Evolutionary conservation across 2,113 vertebrate genomes (phyloP).

Genomic region (Gadus chalcogrammus): DNA sequence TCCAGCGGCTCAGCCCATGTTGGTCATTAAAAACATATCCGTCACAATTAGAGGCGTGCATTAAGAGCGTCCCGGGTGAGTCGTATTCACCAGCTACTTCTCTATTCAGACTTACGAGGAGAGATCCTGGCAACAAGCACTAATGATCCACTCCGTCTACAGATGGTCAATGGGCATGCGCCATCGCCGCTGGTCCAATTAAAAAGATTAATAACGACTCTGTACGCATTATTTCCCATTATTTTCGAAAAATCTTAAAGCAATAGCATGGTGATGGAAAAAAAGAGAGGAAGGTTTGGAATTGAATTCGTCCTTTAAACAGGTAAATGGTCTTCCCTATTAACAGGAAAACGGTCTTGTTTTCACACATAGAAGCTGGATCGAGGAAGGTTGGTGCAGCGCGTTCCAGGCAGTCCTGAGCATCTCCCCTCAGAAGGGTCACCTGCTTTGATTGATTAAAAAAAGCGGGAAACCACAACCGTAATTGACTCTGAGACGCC

Average conservation of each 20-base stretch:
- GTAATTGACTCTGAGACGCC: neutral
- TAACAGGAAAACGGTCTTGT: neutral
- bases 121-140: conserved; percentile 48
- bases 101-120: conserved; percentile 45
- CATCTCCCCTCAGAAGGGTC: too few species aligned
- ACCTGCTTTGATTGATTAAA: too few species aligned
- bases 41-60: conserved; percentile 67
- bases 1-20: conserved; percentile 29
- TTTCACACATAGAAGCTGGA: neutral
- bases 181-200: conserved; percentile 55
- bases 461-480: too few species aligned
- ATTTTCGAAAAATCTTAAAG: conserved; percentile 16
- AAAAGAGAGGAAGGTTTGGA: too few species aligned
- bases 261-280: neutral
- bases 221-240: conserved; percentile 45
- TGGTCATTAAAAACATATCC: conserved; percentile 70
- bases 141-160: conserved; percentile 61
- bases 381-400: neutral
- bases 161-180: conserved; percentile 57
- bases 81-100: conserved; percentile 37
- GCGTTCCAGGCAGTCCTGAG: too few species aligned
- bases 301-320: neutral
- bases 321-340: neutral
- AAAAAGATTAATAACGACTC: conserved; percentile 52
- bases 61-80: conserved; percentile 57